Evolutionary conservation across 2,113 vertebrate genomes (phyloP).

Genomic region (Scolopax mira): DNA sequence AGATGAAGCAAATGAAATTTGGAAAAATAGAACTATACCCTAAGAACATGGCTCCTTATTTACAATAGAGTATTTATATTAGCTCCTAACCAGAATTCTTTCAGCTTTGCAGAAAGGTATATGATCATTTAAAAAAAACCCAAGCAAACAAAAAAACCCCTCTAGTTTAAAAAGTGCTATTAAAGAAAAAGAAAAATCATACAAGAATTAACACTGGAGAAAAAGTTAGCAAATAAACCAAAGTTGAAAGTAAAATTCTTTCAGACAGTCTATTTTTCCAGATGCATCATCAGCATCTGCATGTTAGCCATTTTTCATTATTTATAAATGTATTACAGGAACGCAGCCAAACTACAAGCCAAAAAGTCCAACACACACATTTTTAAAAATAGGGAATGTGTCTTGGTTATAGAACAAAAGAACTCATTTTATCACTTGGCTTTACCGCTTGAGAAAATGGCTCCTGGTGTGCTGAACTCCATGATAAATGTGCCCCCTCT

Average conservation of each 20-base stretch:
- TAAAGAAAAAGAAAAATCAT: slow-evolving; percentile 20
- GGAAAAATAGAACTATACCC: neutral
- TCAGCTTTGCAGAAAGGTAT: neutral
- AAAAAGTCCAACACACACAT: slow-evolving; percentile 53
- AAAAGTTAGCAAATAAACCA: neutral
- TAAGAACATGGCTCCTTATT: neutral
- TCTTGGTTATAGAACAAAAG: slow-evolving; percentile 83
- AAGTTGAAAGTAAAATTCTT: neutral
- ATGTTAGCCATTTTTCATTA: slow-evolving; percentile 61
- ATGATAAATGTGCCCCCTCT: slow-evolving; percentile 84
- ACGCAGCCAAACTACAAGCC: slow-evolving; percentile 56
- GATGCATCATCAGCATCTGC: slow-evolving; percentile 49
- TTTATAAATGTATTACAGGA: slow-evolving; percentile 34
- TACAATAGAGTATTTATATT: neutral
- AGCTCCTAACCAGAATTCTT: slow-evolving; percentile 24
- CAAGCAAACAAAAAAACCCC: neutral
- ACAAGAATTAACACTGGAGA: slow-evolving; percentile 1
- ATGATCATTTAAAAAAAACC: neutral
- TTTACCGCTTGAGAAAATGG: slow-evolving; percentile 81
- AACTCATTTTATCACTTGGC: slow-evolving; percentile 83
- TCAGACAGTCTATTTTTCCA: slow-evolving; percentile 43
- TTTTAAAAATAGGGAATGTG: slow-evolving; percentile 67
- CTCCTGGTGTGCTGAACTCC: slow-evolving; percentile 80
- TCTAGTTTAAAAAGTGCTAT: neutral
- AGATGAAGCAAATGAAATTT: neutral